Base-by-base conservation (phyloP, 2,888 invertebrate genomes). In the Nomada hirtipes region DNA sequence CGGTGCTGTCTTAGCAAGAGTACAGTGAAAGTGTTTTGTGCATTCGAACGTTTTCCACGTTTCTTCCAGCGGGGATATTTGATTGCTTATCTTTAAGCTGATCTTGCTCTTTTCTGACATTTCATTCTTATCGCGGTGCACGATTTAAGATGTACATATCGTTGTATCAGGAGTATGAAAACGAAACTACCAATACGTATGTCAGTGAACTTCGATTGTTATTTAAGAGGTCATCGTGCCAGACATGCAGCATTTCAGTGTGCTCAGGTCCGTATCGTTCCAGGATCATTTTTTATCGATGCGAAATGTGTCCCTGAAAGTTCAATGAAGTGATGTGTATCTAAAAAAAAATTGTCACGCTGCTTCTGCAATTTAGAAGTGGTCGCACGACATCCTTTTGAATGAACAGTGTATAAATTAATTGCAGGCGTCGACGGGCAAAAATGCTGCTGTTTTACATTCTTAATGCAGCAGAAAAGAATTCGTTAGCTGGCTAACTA, bases 131-230 rank as follows among this genome's bases (percentile, higher is more conserved):
- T 13, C 15, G 26, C 57, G 72, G 20, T 50, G 53, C 42, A 61
- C 47, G 72, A 57, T 55, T 18, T 13, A 77, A 7, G 4, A 93
- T 93, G 93, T 92, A 90, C 83, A 90, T 93, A 88, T 88, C 92
- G 13, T 74, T 93, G 47, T 93, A 93, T 81, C 93, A 93, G 70
- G 91, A 90, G 36, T 92, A 92, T 67, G 88, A 92, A 57, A 92
- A 89, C 84, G 88, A 89, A 74, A 78, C 85, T 23, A 85, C 86
- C 0, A 85, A 88, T 59, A 88, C 90, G 42, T 92, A 91, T 63
- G 90, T 90, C 29, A 93, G 93, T 77, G 93, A 93, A 75, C 83
- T 93, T 4, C 73, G 88, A 52, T 77, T 93, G 63, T 79, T 92
- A 64, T 93, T 93, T 76, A 90, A 90, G 59, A 89, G 87, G 74